These are phyloP conservation scores for Gulo gulo DNA, from an alignment of 2,113 vertebrate genomes.

Conservation along the genomic window DNA sequence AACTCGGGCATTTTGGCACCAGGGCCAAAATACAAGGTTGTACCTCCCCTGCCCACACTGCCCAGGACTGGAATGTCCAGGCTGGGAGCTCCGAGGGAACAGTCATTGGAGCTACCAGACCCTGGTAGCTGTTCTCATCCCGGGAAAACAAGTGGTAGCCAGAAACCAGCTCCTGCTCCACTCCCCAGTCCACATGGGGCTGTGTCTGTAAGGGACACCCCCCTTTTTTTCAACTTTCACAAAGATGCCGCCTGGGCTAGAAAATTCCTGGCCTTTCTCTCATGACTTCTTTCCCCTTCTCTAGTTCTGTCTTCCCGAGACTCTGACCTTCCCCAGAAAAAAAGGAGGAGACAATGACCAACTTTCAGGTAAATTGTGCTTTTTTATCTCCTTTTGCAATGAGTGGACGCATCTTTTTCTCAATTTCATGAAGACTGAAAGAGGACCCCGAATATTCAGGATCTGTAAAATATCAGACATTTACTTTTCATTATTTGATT, in stretches of 20 bases:
- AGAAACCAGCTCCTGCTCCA: background rate
- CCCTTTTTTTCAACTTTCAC: background rate
- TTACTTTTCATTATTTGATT: background rate
- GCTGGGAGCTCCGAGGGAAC: background rate
- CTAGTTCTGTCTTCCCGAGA: background rate
- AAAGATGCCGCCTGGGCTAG: background rate
- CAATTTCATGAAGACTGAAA: background rate
- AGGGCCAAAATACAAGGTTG: background rate
- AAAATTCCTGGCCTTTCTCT: background rate
- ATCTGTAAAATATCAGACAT: background rate
- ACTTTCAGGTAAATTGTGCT: background rate
- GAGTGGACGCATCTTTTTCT: background rate
- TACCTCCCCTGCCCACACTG: background rate
- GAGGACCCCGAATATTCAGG: background rate
- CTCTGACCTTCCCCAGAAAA: no score
- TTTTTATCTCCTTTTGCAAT: background rate
- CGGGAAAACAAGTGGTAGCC: fast-evolving
- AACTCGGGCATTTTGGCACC: background rate
- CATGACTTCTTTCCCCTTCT: background rate
- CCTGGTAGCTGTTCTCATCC: background rate
- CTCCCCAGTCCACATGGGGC: background rate
- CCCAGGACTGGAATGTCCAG: fast-evolving
- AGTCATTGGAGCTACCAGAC: no score
- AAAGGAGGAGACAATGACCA: background rate
- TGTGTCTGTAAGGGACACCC: background rate